These are phyloP conservation scores for Macrocentrus cingulum DNA, from an alignment of 1,140 invertebrate species.

Conservation along the genomic window DNA sequence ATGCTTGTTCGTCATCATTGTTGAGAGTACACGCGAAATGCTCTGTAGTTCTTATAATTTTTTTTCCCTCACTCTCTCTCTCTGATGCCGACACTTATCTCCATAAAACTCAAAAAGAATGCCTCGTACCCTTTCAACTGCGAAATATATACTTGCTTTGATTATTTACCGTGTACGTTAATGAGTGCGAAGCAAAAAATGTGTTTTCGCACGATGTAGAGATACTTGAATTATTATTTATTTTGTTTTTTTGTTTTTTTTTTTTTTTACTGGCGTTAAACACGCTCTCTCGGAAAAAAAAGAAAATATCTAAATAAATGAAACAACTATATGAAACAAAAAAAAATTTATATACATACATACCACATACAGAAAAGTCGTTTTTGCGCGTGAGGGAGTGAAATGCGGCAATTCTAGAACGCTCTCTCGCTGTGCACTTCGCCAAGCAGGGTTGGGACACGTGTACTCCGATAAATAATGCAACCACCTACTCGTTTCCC, in stretches of 20 bases:
- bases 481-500: constrained; percentile 31
- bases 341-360: not conserved
- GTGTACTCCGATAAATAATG: constrained; percentile 59
- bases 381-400: constrained; percentile 3
- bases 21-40: not conserved
- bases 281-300: not conserved
- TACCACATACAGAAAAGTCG: not conserved
- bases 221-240: not conserved
- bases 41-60: constrained; percentile 7
- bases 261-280: constrained; percentile 4
- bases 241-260: too few relatives aligned
- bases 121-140: not conserved
- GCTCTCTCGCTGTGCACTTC: constrained; percentile 30
- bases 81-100: not conserved
- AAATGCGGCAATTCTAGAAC: constrained; percentile 25
- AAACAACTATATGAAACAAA: not conserved
- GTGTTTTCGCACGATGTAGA: not conserved
- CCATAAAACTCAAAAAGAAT: constrained; percentile 6
- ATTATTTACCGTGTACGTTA: constrained; percentile 11
- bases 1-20: not conserved
- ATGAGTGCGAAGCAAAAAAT: constrained; percentile 9
- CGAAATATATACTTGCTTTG: constrained; percentile 13
- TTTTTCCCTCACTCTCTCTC: constrained; percentile 6
- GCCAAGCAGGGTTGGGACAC: constrained; percentile 46
- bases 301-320: not conserved